Percentiles rank a stretch among this genome's conserved stretches.
phyloP scores from a whole-genome alignment of 1,140 invertebrate genomes.

The Calosoma granatense region DNA sequence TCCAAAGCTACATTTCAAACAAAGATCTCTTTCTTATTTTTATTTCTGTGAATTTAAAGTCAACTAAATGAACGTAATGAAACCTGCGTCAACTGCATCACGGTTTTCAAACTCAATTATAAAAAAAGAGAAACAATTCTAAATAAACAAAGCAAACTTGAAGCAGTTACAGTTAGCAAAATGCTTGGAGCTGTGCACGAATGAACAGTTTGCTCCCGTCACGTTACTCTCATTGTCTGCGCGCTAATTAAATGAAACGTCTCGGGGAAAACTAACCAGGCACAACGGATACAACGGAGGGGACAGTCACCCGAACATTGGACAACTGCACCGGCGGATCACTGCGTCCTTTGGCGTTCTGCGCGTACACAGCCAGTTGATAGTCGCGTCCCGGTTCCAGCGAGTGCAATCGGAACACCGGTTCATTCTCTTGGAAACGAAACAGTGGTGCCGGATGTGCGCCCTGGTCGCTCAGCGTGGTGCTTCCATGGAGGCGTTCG shows the following conservation, averaged over 20 bases:
- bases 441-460: conserved; percentile 39
- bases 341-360: conserved; percentile 60
- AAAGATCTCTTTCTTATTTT: no score
- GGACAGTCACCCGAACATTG: conserved; percentile 37
- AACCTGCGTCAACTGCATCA: no score
- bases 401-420: conserved; percentile 53
- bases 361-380: conserved; percentile 55
- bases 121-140: no score
- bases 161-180: no score
- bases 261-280: background rate
- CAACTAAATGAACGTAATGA: no score
- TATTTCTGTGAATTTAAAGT: no score
- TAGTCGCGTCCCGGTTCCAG: conserved; percentile 56
- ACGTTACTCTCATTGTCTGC: conserved; percentile 4
- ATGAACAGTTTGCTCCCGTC: no score
- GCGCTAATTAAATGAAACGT: conserved; percentile 8
- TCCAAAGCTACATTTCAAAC: no score
- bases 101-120: no score
- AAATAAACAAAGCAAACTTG: no score
- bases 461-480: conserved; percentile 49
- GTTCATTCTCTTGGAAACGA: conserved; percentile 46
- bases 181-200: no score
- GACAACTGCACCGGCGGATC: conserved; percentile 48
- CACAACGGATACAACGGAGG: background rate
- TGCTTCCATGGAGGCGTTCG: conserved; percentile 28